A percentile compares a stretch with the other conserved stretches of the same genome.
Evolutionary conservation across 2,113 vertebrate species (phyloP).

Genomic region (Oreotrochilus melanogaster): DNA sequence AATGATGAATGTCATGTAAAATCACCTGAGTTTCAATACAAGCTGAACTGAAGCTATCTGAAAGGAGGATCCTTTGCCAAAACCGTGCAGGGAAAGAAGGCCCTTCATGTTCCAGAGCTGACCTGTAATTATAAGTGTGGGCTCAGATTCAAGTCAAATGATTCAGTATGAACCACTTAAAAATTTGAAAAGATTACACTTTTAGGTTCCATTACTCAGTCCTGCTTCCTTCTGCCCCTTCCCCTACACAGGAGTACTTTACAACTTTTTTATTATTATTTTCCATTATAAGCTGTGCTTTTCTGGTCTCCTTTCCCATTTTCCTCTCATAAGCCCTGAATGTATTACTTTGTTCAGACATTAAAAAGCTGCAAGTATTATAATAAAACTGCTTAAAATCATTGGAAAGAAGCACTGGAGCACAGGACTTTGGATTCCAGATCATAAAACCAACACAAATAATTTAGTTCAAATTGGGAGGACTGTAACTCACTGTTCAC

Average conservation of each 20-base stretch:
- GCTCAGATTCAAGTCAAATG: background rate
- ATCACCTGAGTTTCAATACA: background rate
- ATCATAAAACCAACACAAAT: conserved; percentile 76
- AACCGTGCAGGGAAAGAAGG: background rate
- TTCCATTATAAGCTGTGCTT: conserved; percentile 8
- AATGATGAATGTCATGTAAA: background rate
- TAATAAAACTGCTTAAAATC: conserved; percentile 52
- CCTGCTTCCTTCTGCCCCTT: background rate
- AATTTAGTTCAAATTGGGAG: conserved; percentile 71
- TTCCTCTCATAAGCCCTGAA: conserved; percentile 35
- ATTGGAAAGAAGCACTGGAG: conserved; percentile 47
- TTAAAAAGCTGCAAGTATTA: conserved; percentile 41
- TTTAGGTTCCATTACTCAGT: background rate
- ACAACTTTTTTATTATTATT: conserved; percentile 25
- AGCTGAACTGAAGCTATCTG: background rate
- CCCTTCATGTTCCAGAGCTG: background rate
- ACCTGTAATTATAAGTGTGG: background rate
- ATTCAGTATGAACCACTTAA: background rate
- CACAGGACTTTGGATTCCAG: conserved; percentile 54
- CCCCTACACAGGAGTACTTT: background rate
- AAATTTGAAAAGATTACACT: background rate
- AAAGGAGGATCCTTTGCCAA: background rate
- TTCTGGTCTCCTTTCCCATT: conserved; percentile 31
- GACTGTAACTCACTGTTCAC: conserved; percentile 67
- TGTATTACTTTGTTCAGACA: conserved; percentile 14